Evolutionary conservation across 2,888 invertebrate species (phyloP).

Genomic region (Drosophila macrospina): DNA sequence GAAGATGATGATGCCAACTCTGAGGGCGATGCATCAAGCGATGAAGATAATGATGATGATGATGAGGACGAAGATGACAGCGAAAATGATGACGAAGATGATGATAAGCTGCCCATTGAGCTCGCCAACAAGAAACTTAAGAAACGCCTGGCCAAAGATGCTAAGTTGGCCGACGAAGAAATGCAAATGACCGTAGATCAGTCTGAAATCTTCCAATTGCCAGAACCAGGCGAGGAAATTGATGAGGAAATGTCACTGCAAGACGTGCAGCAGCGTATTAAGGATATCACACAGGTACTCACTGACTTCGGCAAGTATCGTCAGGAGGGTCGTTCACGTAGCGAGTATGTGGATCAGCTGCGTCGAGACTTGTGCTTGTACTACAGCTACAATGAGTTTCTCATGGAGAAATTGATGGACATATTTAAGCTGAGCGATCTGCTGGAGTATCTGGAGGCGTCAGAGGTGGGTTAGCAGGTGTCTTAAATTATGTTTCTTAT

Average conservation of each 20-base stretch:
- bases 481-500: background rate
- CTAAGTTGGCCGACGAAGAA: conserved; percentile 92
- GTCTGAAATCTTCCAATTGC: conserved; percentile 92
- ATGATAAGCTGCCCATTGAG: conserved; percentile 94
- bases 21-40: conserved; percentile 79
- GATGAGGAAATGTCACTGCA: conserved; percentile 91
- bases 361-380: conserved; percentile 95
- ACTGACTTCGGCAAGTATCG: conserved; percentile 91
- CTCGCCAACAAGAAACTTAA: conserved; percentile 92
- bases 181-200: conserved; percentile 92
- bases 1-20: conserved; percentile 57
- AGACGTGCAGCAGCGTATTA: conserved; percentile 95
- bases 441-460: conserved; percentile 97
- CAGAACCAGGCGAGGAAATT: conserved; percentile 91
- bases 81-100: conserved; percentile 86
- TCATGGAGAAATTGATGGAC: conserved; percentile 96
- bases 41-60: conserved; percentile 81
- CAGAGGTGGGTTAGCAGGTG: conserved; percentile 88
- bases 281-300: conserved; percentile 92
- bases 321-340: conserved; percentile 89
- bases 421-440: conserved; percentile 94
- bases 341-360: conserved; percentile 93
- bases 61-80: conserved; percentile 78
- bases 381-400: conserved; percentile 98
- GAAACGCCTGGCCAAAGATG: conserved; percentile 89